Evolutionary conservation across 2,888 invertebrate genomes (phyloP), one percentile per base, ranked within the genome.

Genomic region (Chrysolina haemoptera): DNA sequence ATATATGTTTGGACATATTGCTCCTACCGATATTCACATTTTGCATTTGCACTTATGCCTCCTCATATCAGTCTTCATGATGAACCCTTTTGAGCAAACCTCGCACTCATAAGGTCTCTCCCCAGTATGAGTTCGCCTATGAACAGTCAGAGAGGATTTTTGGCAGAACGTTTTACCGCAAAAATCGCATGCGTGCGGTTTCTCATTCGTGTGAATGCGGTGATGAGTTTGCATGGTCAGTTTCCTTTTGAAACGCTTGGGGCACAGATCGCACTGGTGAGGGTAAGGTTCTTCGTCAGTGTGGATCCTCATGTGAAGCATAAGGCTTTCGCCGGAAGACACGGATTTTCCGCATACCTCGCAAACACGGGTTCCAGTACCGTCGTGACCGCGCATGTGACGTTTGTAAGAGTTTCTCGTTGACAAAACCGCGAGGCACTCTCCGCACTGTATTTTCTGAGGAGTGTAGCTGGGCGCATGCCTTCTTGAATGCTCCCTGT

Each of bases 121-220:
- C 3, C 53, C 53, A 9, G 53, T 53, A 12, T 67, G 66, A 18
- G 11, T 41, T 10, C 66, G 27, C 14, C 20, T 70, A 66, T 84
- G 84, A 43, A 77, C 76, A 9, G 72, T 59, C 20, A 83, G 64
- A 9, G 76, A 72, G 87, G 85, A 82, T 88, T 74, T 80, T 27
- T 78, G 79, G 10, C 68, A 27, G 64, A 81, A 81, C 3, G 50
- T 65, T 48, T 78, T 78, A 1, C 43, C 71, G 59, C 81, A 81
- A 12, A 71, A 46, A 8, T 73, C 66, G 50, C 85, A 86, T n/a
- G 70, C 46, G 70, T 78, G 75, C 22, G 81, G 82, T 67, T 80
- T 82, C 68, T 83, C 84, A 0, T 82, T 81, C 0, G 82, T 84
- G 64, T 84, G 84, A 0, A 78, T 72, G 5, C 74, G 76, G 35